These are phyloP conservation scores for Eilema depressum DNA, from an alignment of 2,888 invertebrate species.

Conservation along the genomic window DNA sequence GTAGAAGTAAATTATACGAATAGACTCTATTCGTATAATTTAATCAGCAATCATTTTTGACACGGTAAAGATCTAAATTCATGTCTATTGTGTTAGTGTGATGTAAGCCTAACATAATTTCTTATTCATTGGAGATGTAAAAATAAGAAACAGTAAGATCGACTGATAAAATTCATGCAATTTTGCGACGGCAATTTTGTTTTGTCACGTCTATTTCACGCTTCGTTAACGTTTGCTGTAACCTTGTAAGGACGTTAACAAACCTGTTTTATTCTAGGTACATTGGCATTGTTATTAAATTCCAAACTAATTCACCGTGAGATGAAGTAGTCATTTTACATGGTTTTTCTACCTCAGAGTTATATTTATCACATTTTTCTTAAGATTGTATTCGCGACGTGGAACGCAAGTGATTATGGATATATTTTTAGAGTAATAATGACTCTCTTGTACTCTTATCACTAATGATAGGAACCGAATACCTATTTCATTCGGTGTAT, in stretches of 20 bases:
- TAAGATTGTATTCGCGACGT: background rate
- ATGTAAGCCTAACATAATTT: background rate
- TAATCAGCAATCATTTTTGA: background rate
- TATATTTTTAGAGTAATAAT: background rate
- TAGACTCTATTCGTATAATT: background rate
- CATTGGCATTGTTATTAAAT: conserved; percentile 17
- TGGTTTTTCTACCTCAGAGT: conserved; percentile 3
- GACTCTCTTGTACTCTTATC: too few relatives aligned
- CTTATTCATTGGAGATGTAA: background rate
- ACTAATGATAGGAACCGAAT: too few relatives aligned
- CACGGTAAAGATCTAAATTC: background rate
- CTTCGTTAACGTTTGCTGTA: conserved; percentile 15
- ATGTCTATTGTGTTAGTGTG: background rate
- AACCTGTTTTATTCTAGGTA: conserved; percentile 15
- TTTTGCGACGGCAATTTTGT: conserved; percentile 14
- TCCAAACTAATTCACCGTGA: conserved; percentile 20
- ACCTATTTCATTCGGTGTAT: too few relatives aligned
- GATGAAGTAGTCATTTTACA: conserved; percentile 14
- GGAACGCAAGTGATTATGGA: background rate
- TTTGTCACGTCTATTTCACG: conserved; percentile 21
- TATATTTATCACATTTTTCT: background rate
- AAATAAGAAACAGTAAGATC: conserved; percentile 1
- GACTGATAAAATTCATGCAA: conserved; percentile 9
- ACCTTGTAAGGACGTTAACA: conserved; percentile 20
- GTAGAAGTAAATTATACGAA: too few relatives aligned